phyloP scores from a whole-genome alignment of 2,888 invertebrate species.

The Drosophila cognata region DNA sequence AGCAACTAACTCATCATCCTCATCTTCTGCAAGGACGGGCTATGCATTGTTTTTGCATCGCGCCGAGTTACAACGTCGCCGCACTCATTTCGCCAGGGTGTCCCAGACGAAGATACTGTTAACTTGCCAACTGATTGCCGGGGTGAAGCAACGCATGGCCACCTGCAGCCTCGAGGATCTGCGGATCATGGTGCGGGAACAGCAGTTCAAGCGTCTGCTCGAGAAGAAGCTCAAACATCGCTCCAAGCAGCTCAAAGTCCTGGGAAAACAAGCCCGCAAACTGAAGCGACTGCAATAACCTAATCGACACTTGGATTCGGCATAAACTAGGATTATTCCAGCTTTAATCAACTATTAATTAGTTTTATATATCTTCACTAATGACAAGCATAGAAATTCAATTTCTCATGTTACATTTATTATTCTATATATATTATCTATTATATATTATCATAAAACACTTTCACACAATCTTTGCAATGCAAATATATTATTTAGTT shows the following conservation, averaged over 20 bases:
- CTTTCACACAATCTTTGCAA: neutral
- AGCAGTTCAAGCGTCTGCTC: slow-evolving; percentile 56
- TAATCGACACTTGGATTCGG: too few species aligned
- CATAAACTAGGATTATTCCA: neutral
- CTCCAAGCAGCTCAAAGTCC: slow-evolving; percentile 48
- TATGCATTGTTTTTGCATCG: slow-evolving; percentile 71
- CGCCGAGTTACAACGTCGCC: slow-evolving; percentile 58
- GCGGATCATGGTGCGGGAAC: slow-evolving; percentile 51
- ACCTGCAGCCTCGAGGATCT: slow-evolving; percentile 64
- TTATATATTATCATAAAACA: too few species aligned
- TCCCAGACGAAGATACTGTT: slow-evolving; percentile 61
- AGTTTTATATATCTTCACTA: neutral
- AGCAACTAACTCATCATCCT: slow-evolving; percentile 28
- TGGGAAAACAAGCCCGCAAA: slow-evolving; percentile 34
- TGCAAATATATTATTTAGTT: slow-evolving; percentile 8
- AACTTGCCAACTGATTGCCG: slow-evolving; percentile 54
- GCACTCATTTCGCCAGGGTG: slow-evolving; percentile 32
- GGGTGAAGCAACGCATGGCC: slow-evolving; percentile 45
- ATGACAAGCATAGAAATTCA: slow-evolving; percentile 44
- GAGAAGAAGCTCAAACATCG: slow-evolving; percentile 57
- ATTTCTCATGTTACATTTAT: slow-evolving; percentile 36
- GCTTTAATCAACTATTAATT: neutral
- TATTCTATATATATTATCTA: too few species aligned
- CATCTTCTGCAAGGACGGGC: slow-evolving; percentile 26
- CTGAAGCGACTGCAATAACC: slow-evolving; percentile 36